Evolutionary conservation across 2,888 invertebrate genomes (phyloP).

Genomic region (Ypsolopha sequella): DNA sequence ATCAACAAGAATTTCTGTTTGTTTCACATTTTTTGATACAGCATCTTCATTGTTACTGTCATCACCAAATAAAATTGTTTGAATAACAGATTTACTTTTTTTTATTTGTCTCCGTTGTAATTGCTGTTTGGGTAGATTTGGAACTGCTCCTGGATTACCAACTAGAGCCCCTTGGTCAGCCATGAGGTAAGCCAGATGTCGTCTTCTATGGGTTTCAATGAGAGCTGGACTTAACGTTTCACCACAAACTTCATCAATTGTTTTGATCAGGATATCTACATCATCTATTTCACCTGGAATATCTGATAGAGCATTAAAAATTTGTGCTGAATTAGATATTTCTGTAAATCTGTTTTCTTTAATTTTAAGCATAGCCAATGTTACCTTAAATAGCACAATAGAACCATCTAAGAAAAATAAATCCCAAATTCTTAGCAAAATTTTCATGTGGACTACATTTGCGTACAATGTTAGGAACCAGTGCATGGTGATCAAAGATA

Average conservation of each 20-base stretch:
- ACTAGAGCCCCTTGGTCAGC: constrained; percentile 95
- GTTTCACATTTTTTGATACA: constrained; percentile 96
- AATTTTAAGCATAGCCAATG: constrained; percentile 94
- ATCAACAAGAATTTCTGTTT: constrained; percentile 98
- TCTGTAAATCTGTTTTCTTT: constrained; percentile 80
- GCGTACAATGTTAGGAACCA: constrained; percentile 99
- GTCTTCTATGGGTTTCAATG: constrained; percentile 89
- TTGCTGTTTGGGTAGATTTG: constrained; percentile 95
- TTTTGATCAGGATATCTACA: constrained; percentile 87
- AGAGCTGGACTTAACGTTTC: constrained; percentile 86
- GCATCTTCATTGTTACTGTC: constrained; percentile 83
- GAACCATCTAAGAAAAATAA: constrained; percentile 97
- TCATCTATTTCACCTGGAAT: constrained; percentile 95
- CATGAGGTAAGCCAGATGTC: constrained; percentile 96
- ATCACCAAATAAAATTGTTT: constrained; percentile 88
- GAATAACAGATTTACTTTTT: constrained; percentile 90
- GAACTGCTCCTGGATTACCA: constrained; percentile 88
- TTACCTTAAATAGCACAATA: constrained; percentile 92
- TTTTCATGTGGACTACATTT: constrained; percentile 96
- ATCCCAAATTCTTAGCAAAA: constrained; percentile 95
- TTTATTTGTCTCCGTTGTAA: constrained; percentile 89
- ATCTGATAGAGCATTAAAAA: constrained; percentile 96
- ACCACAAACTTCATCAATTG: constrained; percentile 77
- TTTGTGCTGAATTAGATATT: constrained; percentile 96
- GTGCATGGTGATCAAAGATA: constrained; percentile 95